Base-by-base conservation (phyloP, 2,888 invertebrate species). In the Epinotia brunnichana region DNA sequence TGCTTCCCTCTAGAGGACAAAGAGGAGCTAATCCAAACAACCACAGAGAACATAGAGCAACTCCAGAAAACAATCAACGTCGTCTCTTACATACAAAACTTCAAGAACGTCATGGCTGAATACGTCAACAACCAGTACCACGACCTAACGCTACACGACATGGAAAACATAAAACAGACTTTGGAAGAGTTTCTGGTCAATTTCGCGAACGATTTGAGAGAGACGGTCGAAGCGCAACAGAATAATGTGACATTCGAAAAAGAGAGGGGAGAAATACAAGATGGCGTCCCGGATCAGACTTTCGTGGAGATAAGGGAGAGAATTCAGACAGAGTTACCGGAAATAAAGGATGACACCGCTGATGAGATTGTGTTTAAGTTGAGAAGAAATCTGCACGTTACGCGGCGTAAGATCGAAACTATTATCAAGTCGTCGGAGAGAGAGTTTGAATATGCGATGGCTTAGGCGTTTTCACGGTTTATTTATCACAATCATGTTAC, bases 111-210 rank as follows among this genome's bases (percentile, higher is more conserved):
- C 54, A 79, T 81, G 80, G 74, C 79, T 0, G 78, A 79, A 3
- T 81, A 81, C 66, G 79, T 83, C 0, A 78, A 75, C 21, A 69
- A 53, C 2, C 77, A 78, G 54, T 78, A 82, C 21, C 75, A 69
- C 0, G 74, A 81, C 39, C 69, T 83, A 2, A 73, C 73, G 0
- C 9, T 29, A 7, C 19, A 60, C 9, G 78, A 78, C 54, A 75
- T 76, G 51, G 75, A 78, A 2, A 62, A 76, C 61, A 77, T 85
- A 0, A 79, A 80, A 24, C 17, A 53, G 0, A 76, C 75, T 0
- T 51, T 85, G 4, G 83, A 84, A 67, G 80, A 80, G 0, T 85
- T 85, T 56, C 61, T 84, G 0, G 76, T 76, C 2, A 78, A 77
- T 9, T 82, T 85, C 64, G 82, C 83, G 0, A 76, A 69, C 10